phyloP scores from a whole-genome alignment of 2,113 vertebrate genomes.

The Caloenas nicobarica region DNA sequence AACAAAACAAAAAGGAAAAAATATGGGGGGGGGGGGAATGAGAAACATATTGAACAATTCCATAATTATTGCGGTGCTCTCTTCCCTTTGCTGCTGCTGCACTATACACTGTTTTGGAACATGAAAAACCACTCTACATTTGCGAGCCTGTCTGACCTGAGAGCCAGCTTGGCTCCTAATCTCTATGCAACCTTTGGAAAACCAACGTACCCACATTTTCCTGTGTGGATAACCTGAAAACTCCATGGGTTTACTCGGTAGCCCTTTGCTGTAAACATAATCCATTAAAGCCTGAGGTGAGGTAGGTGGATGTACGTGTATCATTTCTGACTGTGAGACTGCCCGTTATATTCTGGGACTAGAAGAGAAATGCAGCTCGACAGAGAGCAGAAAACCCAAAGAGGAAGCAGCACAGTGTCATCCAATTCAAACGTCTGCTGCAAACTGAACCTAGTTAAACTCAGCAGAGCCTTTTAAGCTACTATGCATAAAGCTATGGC shows the following conservation, averaged over 20 bases:
- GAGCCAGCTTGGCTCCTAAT: neutral
- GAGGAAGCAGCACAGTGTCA: neutral
- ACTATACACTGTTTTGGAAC: neutral
- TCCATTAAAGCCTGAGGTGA: neutral
- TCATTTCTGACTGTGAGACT: neutral
- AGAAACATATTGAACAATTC: slow-evolving; percentile 7
- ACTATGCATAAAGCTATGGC: neutral
- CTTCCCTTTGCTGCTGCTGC: neutral
- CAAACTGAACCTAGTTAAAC: neutral
- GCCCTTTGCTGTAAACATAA: neutral
- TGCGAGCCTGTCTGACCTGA: neutral
- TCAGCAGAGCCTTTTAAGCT: neutral
- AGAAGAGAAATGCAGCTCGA: neutral
- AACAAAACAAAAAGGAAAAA: slow-evolving; percentile 19
- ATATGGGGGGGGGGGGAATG: neutral
- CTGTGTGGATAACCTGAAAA: neutral
- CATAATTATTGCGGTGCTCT: neutral
- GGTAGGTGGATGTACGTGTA: rapidly evolving
- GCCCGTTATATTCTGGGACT: neutral
- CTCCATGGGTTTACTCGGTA: neutral
- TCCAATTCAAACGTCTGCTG: neutral
- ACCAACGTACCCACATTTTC: neutral
- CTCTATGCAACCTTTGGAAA: neutral
- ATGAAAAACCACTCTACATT: neutral
- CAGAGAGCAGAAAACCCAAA: neutral